These are phyloP conservation scores for Stegodyphus dumicola DNA, from an alignment of 1,140 invertebrate genomes.

Conservation along the genomic window DNA sequence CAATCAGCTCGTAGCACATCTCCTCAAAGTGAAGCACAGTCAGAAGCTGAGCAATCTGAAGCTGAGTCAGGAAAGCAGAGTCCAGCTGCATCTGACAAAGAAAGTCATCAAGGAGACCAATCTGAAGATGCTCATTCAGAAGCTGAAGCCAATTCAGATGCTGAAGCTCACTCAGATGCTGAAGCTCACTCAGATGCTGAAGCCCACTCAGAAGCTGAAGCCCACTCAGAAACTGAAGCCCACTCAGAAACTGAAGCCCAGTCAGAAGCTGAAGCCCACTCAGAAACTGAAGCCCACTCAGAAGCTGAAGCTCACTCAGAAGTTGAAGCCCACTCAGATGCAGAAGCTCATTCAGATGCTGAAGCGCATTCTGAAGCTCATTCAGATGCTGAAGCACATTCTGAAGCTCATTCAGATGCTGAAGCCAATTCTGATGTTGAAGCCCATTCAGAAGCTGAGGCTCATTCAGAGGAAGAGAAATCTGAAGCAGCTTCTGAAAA, in stretches of 20 bases:
- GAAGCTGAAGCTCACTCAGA: neutral
- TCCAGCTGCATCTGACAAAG: neutral
- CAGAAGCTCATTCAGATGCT: slow-evolving; percentile 3
- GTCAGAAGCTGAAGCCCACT: neutral
- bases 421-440: slow-evolving; percentile 22
- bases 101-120: neutral
- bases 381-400: neutral
- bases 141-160: neutral
- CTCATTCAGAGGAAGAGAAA: slow-evolving; percentile 1
- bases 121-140: neutral
- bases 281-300: neutral
- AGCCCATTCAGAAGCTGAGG: slow-evolving; percentile 31
- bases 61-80: neutral
- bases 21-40: slow-evolving; percentile 25
- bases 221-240: neutral
- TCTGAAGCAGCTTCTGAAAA: slow-evolving; percentile 23
- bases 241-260: neutral
- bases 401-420: slow-evolving; percentile 22
- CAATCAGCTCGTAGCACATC: slow-evolving; percentile 19
- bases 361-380: neutral
- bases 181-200: no score
- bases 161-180: no score
- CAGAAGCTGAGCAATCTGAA: slow-evolving; percentile 27
- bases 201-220: no score
- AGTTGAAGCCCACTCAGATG: neutral